Percentiles rank a stretch among this genome's conserved stretches.
Conservation (phyloP, 2,113 vertebrate genomes). For the Gobius niger region DNA sequence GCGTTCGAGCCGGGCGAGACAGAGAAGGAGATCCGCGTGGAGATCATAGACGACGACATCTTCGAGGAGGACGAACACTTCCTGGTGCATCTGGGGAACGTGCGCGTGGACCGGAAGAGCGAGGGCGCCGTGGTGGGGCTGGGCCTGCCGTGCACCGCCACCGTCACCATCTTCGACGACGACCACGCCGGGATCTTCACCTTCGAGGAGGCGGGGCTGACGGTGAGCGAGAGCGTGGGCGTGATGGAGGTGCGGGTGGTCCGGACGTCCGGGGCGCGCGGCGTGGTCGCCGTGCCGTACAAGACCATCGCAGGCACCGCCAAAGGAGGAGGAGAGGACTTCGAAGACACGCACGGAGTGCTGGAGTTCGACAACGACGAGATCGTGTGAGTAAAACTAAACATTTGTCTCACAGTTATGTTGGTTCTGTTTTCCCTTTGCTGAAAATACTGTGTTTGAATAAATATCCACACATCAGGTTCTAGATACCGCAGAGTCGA, state of each 20-base stretch:
- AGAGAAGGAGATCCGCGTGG: conserved; percentile 88
- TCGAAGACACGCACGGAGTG: conserved; percentile 91
- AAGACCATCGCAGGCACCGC: conserved; percentile 90
- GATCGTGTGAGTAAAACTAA: conserved; percentile 86
- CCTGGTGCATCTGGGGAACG: conserved; percentile 89
- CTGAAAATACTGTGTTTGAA: no score
- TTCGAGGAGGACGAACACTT: conserved; percentile 98
- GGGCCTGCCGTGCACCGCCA: conserved; percentile 84
- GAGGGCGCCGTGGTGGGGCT: conserved; percentile 75
- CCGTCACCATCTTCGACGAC: conserved; percentile 92
- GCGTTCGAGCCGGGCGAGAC: conserved; percentile 91
- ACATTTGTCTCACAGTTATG: not conserved
- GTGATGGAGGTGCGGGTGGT: conserved; percentile 94
- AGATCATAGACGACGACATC: conserved; percentile 94
- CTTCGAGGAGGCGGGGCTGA: conserved; percentile 86
- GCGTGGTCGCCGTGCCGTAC: conserved; percentile 90
- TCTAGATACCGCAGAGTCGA: no score
- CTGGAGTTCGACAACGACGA: conserved; percentile 96
- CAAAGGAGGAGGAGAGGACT: conserved; percentile 95
- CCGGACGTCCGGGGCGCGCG: conserved; percentile 88
- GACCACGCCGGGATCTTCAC: conserved; percentile 95
- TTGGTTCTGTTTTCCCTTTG: no score
- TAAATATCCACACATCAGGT: no score
- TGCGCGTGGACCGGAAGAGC: conserved; percentile 77
- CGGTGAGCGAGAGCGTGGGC: conserved; percentile 90